Conservation (phyloP, 1,140 invertebrate species). For the Linepithema humile region DNA sequence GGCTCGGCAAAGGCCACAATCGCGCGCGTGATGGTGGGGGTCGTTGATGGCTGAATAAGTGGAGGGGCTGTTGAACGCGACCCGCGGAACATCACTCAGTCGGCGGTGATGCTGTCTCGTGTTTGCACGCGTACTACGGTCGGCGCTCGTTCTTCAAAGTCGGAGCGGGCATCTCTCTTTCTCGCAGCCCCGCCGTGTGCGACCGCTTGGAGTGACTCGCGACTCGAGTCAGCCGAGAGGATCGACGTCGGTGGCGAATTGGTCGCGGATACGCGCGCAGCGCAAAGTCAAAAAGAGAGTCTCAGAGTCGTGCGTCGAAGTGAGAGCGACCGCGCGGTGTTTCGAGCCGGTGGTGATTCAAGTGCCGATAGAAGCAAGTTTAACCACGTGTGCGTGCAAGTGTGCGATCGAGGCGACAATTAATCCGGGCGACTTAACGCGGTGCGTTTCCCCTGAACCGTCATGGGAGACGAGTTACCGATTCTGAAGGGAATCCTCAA, state of each 20-base stretch:
- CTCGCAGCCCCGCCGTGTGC: slow-evolving; percentile 45
- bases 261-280: neutral
- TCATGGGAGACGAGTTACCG: slow-evolving; percentile 93
- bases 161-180: slow-evolving; percentile 36
- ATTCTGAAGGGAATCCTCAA: slow-evolving; percentile 95
- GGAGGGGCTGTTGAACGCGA: slow-evolving; percentile 84
- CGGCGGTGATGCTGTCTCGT: slow-evolving; percentile 85
- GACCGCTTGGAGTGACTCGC: slow-evolving; percentile 74
- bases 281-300: neutral
- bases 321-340: too few species aligned
- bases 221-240: slow-evolving; percentile 54
- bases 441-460: slow-evolving; percentile 59
- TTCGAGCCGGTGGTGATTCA: neutral
- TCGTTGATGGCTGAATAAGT: slow-evolving; percentile 82
- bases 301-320: too few species aligned
- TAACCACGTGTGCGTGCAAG: slow-evolving; percentile 21
- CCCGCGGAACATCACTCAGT: slow-evolving; percentile 86
- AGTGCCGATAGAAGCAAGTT: slow-evolving; percentile 53
- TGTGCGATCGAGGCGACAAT: slow-evolving; percentile 15
- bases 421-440: neutral
- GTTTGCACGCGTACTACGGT: slow-evolving; percentile 80
- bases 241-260: slow-evolving; percentile 14
- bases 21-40: slow-evolving; percentile 76
- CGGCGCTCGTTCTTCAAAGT: slow-evolving; percentile 66
- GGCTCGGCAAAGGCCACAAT: slow-evolving; percentile 84